Evolutionary conservation across 1,140 invertebrate genomes (phyloP), one percentile per base, ranked within the genome.

Genomic region (Sipha flava): DNA sequence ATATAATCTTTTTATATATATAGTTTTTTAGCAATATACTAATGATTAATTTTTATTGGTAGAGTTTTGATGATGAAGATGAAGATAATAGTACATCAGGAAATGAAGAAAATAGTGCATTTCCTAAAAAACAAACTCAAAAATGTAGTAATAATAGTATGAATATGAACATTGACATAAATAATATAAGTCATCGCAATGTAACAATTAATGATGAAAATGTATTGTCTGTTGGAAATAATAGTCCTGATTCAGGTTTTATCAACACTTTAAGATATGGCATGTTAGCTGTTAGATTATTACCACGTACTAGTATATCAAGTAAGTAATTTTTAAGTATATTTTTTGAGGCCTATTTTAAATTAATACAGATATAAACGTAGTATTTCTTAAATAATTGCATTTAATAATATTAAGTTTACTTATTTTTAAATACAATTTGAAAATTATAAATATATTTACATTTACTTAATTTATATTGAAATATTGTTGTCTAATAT

Each of bases 211-310:
- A 16, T 54, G 29, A 34, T 34, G 18, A 16, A 43, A 57, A 40
- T 18, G 2, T 59, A 21, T 18, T 14, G 10, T 16, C 47, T 16
- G n/a, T 57, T 23, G 34, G 26, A 16, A 77, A 77, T 23, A 77
- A 57, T 10, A 77, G 31, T 34, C 91, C 93, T 6, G 93, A 94
- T 85, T 90, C 90, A 43, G 91, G 90, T 81, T 92, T 95, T 85
- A 89, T 95, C 9, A 93, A 93, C 85, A 91, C 95, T 88, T 85
- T 95, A 37, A 85, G 92, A 81, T 93, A 93, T 86, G 93, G 93
- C 14, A 90, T 95, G 85, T 86, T 95, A 80, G 92, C 92, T 12
- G 85, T 94, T 49, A 90, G 93, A 72, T 87, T 95, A 66, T 85
- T 95, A 80, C 93, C 93, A 18, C 92, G 93, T 85, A 90, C 92